Evolutionary conservation across 1,140 invertebrate genomes (phyloP).

Genomic region (Popillia japonica): DNA sequence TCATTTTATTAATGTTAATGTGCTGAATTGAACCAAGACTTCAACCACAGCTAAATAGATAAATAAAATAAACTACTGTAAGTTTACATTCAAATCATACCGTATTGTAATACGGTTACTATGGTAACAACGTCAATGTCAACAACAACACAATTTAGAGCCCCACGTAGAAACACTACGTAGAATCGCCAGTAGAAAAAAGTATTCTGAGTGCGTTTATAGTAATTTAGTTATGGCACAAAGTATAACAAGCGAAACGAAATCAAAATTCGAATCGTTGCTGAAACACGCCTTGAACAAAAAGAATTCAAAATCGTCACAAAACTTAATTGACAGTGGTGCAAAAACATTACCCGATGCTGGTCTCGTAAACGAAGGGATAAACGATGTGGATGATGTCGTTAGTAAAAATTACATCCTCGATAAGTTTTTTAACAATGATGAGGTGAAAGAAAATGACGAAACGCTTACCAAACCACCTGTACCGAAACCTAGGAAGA

Average conservation of each 20-base stretch:
- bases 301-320: conserved; percentile 25
- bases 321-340: conserved; percentile 29
- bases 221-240: background rate
- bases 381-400: conserved; percentile 32
- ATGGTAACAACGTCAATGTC: background rate
- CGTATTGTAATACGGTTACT: background rate
- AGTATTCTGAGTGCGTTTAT: background rate
- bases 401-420: conserved; percentile 47
- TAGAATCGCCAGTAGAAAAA: background rate
- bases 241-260: conserved; percentile 47
- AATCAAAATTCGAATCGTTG: conserved; percentile 48
- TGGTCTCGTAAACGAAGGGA: conserved; percentile 4
- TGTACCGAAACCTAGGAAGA: conserved; percentile 48
- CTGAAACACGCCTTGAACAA: conserved; percentile 45
- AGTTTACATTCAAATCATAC: too few relatives aligned
- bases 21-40: too few relatives aligned
- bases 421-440: conserved; percentile 48
- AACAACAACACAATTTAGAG: background rate
- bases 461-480: conserved; percentile 42
- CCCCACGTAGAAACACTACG: background rate
- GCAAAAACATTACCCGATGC: conserved; percentile 6
- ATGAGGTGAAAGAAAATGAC: conserved; percentile 26
- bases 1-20: too few relatives aligned
- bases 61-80: too few relatives aligned
- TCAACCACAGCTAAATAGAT: too few relatives aligned